Base-by-base conservation (phyloP, 2,113 vertebrate species). In the Eretmochelys imbricata region DNA sequence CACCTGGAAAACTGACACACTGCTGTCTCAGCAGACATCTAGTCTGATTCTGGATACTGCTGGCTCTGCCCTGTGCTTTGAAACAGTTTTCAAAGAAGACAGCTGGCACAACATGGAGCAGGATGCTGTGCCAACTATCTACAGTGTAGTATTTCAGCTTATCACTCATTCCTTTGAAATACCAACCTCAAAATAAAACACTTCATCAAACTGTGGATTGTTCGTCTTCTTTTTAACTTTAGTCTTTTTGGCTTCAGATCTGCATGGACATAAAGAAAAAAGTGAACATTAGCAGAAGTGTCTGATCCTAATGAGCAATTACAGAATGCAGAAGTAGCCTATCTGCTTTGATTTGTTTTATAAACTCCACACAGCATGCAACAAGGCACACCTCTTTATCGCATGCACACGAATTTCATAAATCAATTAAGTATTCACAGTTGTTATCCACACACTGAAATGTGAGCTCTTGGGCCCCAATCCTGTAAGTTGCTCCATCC, bases 161-260 rank as follows among this genome's bases (percentile, higher is more conserved):
- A 96, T 91, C 87, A 78, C 83, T 82, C 89, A 0, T 62, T 93
- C 95, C 89, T 85, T 89, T 72, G 86, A 96, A 97, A 96, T 91
- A 98, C 98, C 91, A 95, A 99, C 99, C 99, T 99, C 99, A 95
- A 99, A 99, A 97, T 99, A 99, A 98, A 99, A 99, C 97, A 99
- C 98, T 97, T 99, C 99, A 5, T 99, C 99, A 94, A 99, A 99
- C 97, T 99, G 99, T 50, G 99, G 99, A 91, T 99, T 99, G 98
- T 99, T 99, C 87, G 99, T 99, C 99, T 99, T 99, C 98, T 99
- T 99, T 93, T 99, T 99, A 94, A 99, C 99, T 97, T 99, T 99
- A 14, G 99, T 99, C 98, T 99, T 99, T 98, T 99, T 99, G 78
- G 99, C 99, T 97, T 99, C 99, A 5, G 99, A 99, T 97, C 99